phyloP scores from a whole-genome alignment of 2,113 vertebrate species.

The Coracopsis vasa region DNA sequence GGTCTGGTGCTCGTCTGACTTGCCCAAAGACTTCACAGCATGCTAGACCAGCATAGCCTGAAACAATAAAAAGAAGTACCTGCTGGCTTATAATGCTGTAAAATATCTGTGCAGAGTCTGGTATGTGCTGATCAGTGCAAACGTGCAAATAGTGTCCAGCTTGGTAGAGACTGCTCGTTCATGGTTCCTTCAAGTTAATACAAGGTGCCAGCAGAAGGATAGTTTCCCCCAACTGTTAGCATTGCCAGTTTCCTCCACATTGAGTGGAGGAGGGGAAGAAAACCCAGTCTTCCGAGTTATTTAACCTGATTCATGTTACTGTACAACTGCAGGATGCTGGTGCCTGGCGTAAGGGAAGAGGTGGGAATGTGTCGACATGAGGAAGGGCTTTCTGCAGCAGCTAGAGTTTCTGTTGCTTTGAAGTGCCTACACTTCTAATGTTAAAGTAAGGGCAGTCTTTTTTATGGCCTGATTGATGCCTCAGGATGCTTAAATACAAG shows the following conservation, averaged over 20 bases:
- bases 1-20: not conserved
- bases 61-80: not conserved
- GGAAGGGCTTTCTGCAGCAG: not conserved
- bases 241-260: not conserved
- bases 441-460: not conserved
- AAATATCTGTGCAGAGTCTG: not conserved
- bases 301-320: not conserved
- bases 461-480: not conserved
- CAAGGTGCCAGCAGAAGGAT: not conserved
- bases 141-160: not conserved
- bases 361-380: not conserved
- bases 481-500: not conserved
- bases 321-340: not conserved
- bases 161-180: not conserved
- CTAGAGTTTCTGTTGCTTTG: not conserved
- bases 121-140: not conserved
- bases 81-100: not conserved
- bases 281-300: rapidly evolving
- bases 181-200: not conserved
- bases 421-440: not conserved
- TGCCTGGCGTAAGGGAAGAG: not conserved
- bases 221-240: not conserved
- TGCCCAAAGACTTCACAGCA: not conserved
- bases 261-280: not conserved
- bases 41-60: not conserved